These are phyloP conservation scores for Euclidia mi DNA, from an alignment of 2,888 invertebrate species.

Conservation along the genomic window DNA sequence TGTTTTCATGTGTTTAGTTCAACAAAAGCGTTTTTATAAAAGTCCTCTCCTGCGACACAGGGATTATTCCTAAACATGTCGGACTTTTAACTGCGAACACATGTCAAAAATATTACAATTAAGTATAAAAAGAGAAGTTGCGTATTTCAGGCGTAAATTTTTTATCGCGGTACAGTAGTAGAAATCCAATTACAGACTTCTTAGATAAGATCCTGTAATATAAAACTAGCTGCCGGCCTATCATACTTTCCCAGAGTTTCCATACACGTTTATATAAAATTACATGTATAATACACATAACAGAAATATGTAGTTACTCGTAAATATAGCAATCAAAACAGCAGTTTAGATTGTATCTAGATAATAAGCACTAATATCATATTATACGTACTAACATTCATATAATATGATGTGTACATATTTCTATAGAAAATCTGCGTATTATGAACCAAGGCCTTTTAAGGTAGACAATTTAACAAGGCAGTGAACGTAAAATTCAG, in stretches of 20 bases:
- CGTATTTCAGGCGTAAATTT: too few species aligned
- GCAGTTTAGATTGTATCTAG: constrained; percentile 68
- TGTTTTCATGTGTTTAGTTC: too few species aligned
- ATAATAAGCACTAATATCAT: constrained; percentile 68
- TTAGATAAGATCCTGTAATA: too few species aligned
- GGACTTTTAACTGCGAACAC: too few species aligned
- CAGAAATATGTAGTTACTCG: constrained; percentile 40
- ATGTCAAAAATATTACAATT: too few species aligned
- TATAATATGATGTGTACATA: constrained; percentile 42
- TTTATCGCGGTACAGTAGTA: too few species aligned
- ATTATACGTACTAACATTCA: constrained; percentile 48
- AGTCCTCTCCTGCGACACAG: too few species aligned
- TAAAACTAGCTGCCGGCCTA: too few species aligned
- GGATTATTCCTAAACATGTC: too few species aligned
- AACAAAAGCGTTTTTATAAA: too few species aligned
- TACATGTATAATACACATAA: constrained; percentile 37
- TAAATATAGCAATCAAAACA: constrained; percentile 56
- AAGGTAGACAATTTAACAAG: constrained; percentile 18
- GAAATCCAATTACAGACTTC: too few species aligned
- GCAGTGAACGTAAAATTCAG: constrained; percentile 20
- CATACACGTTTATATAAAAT: constrained; percentile 34
- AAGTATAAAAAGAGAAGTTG: too few species aligned
- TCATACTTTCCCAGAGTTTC: background rate
- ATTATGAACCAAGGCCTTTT: constrained; percentile 50
- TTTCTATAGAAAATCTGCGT: constrained; percentile 38